Conservation (phyloP, 2,113 vertebrate genomes). For the Ifrita kowaldi region DNA sequence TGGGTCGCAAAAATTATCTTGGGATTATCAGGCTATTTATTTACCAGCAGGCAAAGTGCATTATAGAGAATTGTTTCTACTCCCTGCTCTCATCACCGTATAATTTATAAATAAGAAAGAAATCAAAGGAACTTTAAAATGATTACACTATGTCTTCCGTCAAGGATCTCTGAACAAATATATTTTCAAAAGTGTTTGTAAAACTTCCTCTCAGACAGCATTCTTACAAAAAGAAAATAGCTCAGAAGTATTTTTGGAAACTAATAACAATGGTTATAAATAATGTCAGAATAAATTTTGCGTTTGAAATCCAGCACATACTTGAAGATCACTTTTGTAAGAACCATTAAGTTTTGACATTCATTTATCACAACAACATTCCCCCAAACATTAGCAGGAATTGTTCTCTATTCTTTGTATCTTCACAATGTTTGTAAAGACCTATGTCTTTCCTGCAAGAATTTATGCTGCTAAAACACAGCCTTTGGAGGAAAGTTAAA, state of each 20-base stretch:
- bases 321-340: neutral
- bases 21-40: neutral
- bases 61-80: neutral
- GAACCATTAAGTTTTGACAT: neutral
- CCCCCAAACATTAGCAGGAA: neutral
- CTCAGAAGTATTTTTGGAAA: neutral
- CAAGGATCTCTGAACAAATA: neutral
- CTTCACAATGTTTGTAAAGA: neutral
- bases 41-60: neutral
- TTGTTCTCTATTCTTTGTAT: neutral
- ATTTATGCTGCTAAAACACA: neutral
- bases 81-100: neutral
- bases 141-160: neutral
- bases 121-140: neutral
- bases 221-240: neutral
- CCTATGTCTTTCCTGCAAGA: neutral
- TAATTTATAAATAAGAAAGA: neutral
- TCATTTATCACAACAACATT: neutral
- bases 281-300: neutral
- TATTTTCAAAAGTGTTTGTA: neutral
- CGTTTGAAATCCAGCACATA: neutral
- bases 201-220: neutral
- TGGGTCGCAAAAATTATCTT: neutral
- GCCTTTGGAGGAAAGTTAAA: neutral
- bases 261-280: neutral